Percentiles rank a stretch among this genome's conserved stretches.
phyloP scores from a whole-genome alignment of 2,888 invertebrate species.

The Cheilosia vulpina region DNA sequence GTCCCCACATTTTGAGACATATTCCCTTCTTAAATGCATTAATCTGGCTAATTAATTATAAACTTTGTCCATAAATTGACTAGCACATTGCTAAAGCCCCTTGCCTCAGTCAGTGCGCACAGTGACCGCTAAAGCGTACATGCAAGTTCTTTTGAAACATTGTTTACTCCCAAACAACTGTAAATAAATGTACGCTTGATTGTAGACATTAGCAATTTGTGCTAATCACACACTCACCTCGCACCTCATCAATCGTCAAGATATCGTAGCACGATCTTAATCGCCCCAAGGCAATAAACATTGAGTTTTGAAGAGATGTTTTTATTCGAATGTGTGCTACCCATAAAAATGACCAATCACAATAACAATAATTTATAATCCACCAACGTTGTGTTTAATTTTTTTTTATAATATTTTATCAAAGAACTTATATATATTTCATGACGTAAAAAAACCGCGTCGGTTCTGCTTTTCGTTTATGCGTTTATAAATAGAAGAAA shows the following conservation, averaged over 20 bases:
- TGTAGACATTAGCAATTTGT: constrained; percentile 20
- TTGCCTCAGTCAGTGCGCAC: neutral
- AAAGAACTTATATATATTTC: neutral
- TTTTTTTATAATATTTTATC: constrained; percentile 2
- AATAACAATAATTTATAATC: constrained; percentile 1
- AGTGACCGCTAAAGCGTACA: too few relatives aligned
- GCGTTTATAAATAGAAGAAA: constrained; percentile 2
- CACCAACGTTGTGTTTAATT: neutral
- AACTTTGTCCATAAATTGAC: constrained; percentile 11
- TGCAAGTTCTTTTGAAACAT: constrained; percentile 2
- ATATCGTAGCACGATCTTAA: constrained; percentile 31
- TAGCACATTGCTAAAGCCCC: neutral
- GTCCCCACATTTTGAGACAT: constrained; percentile 10
- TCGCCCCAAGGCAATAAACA: constrained; percentile 20
- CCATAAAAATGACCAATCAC: constrained; percentile 19
- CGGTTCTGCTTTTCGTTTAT: neutral
- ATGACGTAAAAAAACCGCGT: neutral
- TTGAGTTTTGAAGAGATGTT: neutral
- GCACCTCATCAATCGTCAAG: constrained; percentile 39
- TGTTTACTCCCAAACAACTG: constrained; percentile 28
- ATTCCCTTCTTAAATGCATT: constrained; percentile 20
- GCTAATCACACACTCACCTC: constrained; percentile 19
- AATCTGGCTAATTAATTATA: constrained; percentile 43
- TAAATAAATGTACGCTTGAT: constrained; percentile 20
- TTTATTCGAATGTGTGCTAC: neutral